These are phyloP conservation scores for Fabriciana adippe DNA, from an alignment of 2,888 invertebrate species.

Conservation along the genomic window DNA sequence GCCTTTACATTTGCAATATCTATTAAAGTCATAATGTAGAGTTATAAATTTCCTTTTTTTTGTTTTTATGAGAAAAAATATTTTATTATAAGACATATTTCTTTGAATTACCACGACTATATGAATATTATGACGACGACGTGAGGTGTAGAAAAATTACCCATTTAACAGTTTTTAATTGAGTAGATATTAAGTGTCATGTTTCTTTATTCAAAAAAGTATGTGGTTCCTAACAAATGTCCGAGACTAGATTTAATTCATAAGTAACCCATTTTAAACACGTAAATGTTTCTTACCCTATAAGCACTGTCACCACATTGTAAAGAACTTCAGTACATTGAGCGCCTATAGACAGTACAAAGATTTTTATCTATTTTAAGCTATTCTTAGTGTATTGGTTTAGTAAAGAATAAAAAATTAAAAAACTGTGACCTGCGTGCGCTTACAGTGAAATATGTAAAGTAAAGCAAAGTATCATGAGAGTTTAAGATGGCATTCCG, in stretches of 20 bases:
- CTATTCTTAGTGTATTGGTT: background rate
- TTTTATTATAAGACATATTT: too few species aligned
- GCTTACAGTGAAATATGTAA: too few species aligned
- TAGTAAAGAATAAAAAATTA: background rate
- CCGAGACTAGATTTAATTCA: slow-evolving; percentile 36
- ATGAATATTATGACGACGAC: too few species aligned
- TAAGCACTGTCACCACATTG: slow-evolving; percentile 30
- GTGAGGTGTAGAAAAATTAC: too few species aligned
- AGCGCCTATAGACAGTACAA: slow-evolving; percentile 7
- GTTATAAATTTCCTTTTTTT: background rate
- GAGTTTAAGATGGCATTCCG: too few species aligned
- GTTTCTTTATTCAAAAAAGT: slow-evolving; percentile 9
- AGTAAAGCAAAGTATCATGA: too few species aligned
- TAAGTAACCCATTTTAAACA: slow-evolving; percentile 27
- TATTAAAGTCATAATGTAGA: background rate
- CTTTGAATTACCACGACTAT: too few species aligned
- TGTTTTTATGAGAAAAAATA: too few species aligned
- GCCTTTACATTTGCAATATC: background rate
- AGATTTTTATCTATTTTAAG: slow-evolving; percentile 4
- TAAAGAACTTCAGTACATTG: slow-evolving; percentile 26
- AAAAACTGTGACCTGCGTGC: background rate
- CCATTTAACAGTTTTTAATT: too few species aligned
- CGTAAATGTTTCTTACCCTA: slow-evolving; percentile 22
- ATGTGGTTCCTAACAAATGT: background rate
- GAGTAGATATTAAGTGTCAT: too few species aligned